Conservation (phyloP, 2,888 invertebrate species). For the Plebejus melissa region DNA sequence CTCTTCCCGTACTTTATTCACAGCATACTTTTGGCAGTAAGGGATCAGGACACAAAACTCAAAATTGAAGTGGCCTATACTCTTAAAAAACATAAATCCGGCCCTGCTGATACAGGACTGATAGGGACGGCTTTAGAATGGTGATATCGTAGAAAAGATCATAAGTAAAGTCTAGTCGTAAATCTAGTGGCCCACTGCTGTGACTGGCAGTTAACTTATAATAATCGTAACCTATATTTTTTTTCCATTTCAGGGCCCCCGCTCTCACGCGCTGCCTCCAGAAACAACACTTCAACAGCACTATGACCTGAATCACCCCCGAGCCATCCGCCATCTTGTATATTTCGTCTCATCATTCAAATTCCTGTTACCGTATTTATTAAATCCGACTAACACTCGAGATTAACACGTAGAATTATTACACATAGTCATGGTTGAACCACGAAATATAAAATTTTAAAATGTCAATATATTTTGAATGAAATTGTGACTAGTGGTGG, state of each 20-base stretch:
- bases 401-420: slow-evolving; percentile 14
- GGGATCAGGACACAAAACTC: background rate
- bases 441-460: background rate
- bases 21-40: too few species aligned
- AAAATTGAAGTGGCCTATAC: background rate
- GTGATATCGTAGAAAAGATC: too few species aligned
- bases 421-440: background rate
- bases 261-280: slow-evolving; percentile 71
- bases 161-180: too few species aligned
- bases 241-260: slow-evolving; percentile 66
- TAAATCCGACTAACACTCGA: slow-evolving; percentile 33
- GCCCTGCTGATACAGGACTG: too few species aligned
- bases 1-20: too few species aligned
- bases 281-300: slow-evolving; percentile 62
- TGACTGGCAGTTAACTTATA: too few species aligned
- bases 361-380: slow-evolving; percentile 49
- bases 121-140: too few species aligned
- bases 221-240: background rate
- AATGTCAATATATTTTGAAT: too few species aligned
- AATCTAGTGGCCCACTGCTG: too few species aligned
- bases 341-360: slow-evolving; percentile 54
- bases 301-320: slow-evolving; percentile 59
- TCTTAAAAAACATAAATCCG: too few species aligned
- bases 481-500: background rate
- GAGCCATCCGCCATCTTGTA: slow-evolving; percentile 51